Percentiles rank a stretch among this genome's conserved stretches.
Conservation (phyloP, 2,888 invertebrate species). For the Nineta flava region DNA sequence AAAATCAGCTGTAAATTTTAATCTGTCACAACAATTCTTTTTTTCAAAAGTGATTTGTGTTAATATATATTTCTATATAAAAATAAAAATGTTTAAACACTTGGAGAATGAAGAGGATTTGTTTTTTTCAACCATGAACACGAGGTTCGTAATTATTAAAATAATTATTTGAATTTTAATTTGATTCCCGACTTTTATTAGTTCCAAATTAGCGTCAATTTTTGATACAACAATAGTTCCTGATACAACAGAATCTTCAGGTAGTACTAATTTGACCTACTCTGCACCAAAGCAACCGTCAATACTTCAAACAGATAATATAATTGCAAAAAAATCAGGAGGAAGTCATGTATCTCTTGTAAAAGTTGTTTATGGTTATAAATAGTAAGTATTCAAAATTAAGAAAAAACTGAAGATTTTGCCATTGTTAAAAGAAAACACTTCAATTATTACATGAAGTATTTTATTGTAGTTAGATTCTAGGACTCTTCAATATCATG, state of each 20-base stretch:
- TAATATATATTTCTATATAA: no score
- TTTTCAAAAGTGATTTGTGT: no score
- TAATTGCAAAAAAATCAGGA: not conserved
- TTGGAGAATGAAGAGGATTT: not conserved
- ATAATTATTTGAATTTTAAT: not conserved
- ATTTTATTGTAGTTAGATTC: no score
- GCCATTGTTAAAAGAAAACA: no score
- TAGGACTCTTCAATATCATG: no score
- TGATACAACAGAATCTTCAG: not conserved
- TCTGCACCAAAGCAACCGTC: not conserved
- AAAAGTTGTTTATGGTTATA: not conserved
- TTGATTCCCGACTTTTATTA: not conserved
- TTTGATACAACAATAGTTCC: not conserved
- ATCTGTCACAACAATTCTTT: no score
- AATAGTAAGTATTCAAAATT: not conserved
- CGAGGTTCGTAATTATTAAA: not conserved
- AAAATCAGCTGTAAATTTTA: no score
- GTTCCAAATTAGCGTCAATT: not conserved
- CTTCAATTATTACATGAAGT: no score
- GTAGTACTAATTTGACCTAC: not conserved
- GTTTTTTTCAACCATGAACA: not conserved
- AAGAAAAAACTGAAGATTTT: no score
- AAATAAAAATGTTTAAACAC: not conserved
- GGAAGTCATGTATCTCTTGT: not conserved
- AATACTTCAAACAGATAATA: not conserved